Evolutionary conservation across 2,888 invertebrate species (phyloP), one percentile per base, ranked within the genome.

Genomic region (Keiferia lycopersicella): DNA sequence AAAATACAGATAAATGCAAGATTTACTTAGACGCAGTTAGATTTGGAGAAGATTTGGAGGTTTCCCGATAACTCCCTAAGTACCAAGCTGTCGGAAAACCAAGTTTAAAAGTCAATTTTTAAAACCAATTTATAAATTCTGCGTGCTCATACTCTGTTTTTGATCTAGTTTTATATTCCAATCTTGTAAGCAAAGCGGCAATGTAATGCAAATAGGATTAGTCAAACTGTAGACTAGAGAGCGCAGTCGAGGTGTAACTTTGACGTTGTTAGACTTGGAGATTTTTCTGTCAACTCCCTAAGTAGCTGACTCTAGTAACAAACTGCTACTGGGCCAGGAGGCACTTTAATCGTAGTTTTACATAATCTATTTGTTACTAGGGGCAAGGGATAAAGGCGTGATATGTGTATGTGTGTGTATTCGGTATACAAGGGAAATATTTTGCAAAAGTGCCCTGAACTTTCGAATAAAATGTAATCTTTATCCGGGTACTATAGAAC

Each of bases 31-130:
- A 60, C 20, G 20, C 34, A 53, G 51, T 53, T 61, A 34, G 53
- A 39, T 14, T 62, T 62, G 53, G 34, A 62, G 39, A 61, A 34
- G 53, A 39, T 14, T 62, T 62, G 53, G 34, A 62, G 39, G 51
- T 62, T 62, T 61, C 22, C 22, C 22, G n/a, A 8, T 11, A 22
- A 51, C 51, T 51, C 10, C 22, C 34, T 34, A 8, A 34, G 26
- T 10, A 6, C 30, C 6, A 30, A 4, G 6, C 34, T 34, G 34
- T 30, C 30, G 6, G 30, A 4, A 30, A 30, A 2, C 30, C 30
- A 30, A 30, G 30, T 30, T 2, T 30, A 4, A 30, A 2, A 30
- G 3, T 4, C 6, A 30, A 30, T 30, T 4, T 6, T 6, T 30
- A 30, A 34, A 34, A 7, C 8, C 10, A 1, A 7, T 34, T 10